Evolutionary conservation across 2,113 vertebrate genomes (phyloP), one percentile per base, ranked within the genome.

Genomic region (Actenoides hombroni): DNA sequence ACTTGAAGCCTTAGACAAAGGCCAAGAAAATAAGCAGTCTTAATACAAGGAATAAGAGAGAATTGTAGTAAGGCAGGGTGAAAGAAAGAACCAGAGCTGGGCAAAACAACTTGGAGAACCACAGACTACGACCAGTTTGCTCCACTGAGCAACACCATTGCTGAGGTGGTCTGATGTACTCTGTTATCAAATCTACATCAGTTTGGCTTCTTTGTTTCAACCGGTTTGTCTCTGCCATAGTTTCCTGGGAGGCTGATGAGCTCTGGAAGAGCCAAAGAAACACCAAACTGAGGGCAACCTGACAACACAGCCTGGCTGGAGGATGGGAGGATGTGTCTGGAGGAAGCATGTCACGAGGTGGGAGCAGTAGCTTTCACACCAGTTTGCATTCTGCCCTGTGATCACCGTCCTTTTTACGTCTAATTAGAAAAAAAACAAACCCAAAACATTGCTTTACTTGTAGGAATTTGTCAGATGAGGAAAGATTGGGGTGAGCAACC

Each of bases 341-440:
- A 80, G 61, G 68, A 63, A 51, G 28, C 13, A 3, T 4, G 10
- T 15, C n/a, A 11, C 17, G 10, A 21, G 42, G 35, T 69, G 63
- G 68, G 49, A 80, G 46, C 68, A 31, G 56, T 28, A 25, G 23
- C 49, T 85, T n/a, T 48, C 16, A 42, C 26, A 67, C 14, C 69
- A 26, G 11, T 26, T 80, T 51, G 31, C 29, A 5, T 57, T 46
- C 5, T 16, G 35, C 0, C 1, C 7, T 49, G 9, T 5, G 16
- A 26, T 65, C 44, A 2, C 57, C 60, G 21, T 60, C 57, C 39
- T 49, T 81, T n/a, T n/a, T 33, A 20, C 20, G 17, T 79, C 14
- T 53, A n/a, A 57, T 17, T 19, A 70, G 29, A 16, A 33, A 44
- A 69, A 60, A 49, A 20, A 10, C 24, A n/a, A n/a, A n/a, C 1